These are phyloP conservation scores for Brachionus koreanus DNA, from an alignment of 1,140 invertebrate genomes.

Conservation along the genomic window DNA sequence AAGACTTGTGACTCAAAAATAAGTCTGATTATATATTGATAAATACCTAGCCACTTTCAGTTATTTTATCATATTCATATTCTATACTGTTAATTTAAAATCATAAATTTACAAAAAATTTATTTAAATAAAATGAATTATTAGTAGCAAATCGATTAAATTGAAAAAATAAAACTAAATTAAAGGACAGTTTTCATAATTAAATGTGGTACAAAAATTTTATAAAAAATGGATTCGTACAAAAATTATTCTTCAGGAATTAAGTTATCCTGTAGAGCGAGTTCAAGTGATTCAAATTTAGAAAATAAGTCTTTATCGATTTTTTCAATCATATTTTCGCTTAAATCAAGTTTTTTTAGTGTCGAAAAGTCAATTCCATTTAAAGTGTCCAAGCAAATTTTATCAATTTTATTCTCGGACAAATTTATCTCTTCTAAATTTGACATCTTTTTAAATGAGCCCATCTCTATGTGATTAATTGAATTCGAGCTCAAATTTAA, in stretches of 20 bases:
- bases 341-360: background rate
- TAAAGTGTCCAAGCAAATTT: background rate
- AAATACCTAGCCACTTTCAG: no score
- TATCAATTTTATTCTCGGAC: background rate
- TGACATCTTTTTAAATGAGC: background rate
- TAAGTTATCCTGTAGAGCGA: background rate
- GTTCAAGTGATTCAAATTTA: background rate
- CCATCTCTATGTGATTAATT: background rate
- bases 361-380: background rate
- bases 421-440: background rate
- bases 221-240: background rate
- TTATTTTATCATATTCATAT: no score
- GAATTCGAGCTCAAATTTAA: slow-evolving; percentile 16
- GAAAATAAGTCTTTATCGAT: background rate
- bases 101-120: background rate
- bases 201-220: background rate
- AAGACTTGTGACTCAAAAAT: no score
- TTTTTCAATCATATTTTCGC: slow-evolving; percentile 12
- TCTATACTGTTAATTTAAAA: no score
- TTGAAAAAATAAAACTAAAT: background rate
- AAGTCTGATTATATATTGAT: no score
- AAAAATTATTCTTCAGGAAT: background rate
- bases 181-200: background rate
- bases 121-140: background rate
- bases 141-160: background rate